Conservation (phyloP, 2,888 invertebrate species). For the Yponomeuta cagnagella region DNA sequence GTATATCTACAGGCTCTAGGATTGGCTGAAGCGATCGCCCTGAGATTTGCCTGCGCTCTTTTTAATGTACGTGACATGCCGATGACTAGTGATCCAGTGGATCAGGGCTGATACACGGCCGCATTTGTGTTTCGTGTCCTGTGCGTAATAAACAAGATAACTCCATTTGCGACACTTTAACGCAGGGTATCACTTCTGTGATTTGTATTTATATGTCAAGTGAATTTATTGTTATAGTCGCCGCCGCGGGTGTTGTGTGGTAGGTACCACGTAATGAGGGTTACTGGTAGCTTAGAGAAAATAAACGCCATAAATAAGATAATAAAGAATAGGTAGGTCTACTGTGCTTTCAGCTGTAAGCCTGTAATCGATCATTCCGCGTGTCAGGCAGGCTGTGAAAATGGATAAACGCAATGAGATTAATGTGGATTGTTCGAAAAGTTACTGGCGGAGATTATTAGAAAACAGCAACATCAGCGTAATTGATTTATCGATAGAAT, state of each 20-base stretch:
- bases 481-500: background rate
- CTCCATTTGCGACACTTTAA: conserved; percentile 53
- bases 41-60: background rate
- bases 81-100: background rate
- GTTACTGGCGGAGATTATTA: background rate
- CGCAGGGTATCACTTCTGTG: conserved; percentile 39
- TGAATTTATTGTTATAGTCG: conserved; percentile 36
- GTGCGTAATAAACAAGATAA: conserved; percentile 56
- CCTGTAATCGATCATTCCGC: background rate
- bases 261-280: background rate
- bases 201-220: conserved; percentile 41
- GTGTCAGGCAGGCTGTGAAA: background rate
- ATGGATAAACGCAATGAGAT: background rate
- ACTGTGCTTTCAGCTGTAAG: background rate
- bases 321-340: background rate
- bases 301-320: no score
- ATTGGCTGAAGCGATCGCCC: background rate
- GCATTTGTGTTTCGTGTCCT: background rate
- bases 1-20: no score
- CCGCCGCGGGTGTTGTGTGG: background rate
- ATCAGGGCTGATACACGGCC: background rate
- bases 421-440: background rate
- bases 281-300: background rate
- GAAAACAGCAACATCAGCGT: background rate
- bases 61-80: background rate